Conservation (phyloP, 2,113 vertebrate species). For the Emydura subglobosa region DNA sequence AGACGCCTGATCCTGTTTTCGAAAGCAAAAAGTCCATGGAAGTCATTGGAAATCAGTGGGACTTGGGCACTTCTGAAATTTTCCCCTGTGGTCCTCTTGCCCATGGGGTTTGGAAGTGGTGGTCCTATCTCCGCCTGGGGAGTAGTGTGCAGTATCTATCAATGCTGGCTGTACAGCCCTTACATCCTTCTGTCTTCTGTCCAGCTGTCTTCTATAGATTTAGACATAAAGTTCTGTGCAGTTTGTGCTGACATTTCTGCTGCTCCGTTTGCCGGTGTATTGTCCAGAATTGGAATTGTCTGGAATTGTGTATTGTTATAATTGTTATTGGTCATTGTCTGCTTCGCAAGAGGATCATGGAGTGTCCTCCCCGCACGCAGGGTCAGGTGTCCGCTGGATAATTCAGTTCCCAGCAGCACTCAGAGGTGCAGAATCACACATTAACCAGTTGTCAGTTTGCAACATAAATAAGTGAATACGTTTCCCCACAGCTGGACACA, state of each 20-base stretch:
- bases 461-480: accelerated
- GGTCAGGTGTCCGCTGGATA: accelerated
- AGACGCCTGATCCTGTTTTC: too few relatives aligned
- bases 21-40: background rate
- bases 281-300: too few relatives aligned
- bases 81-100: accelerated
- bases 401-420: accelerated
- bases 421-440: accelerated
- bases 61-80: background rate
- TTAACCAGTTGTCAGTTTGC: background rate
- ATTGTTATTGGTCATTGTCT: accelerated
- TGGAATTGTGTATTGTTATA: accelerated
- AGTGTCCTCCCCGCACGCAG: accelerated
- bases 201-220: background rate
- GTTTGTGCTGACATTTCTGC: background rate
- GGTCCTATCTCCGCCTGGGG: accelerated
- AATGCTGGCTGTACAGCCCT: accelerated
- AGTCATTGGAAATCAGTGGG: background rate
- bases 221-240: background rate
- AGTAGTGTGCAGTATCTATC: accelerated
- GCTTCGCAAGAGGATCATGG: background rate
- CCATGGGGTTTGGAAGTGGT: too few relatives aligned
- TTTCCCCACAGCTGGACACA: background rate
- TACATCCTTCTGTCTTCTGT: background rate
- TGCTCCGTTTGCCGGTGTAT: background rate